These are phyloP conservation scores for Rhegmatorhina hoffmannsi DNA, from an alignment of 2,113 vertebrate species.

Conservation along the genomic window DNA sequence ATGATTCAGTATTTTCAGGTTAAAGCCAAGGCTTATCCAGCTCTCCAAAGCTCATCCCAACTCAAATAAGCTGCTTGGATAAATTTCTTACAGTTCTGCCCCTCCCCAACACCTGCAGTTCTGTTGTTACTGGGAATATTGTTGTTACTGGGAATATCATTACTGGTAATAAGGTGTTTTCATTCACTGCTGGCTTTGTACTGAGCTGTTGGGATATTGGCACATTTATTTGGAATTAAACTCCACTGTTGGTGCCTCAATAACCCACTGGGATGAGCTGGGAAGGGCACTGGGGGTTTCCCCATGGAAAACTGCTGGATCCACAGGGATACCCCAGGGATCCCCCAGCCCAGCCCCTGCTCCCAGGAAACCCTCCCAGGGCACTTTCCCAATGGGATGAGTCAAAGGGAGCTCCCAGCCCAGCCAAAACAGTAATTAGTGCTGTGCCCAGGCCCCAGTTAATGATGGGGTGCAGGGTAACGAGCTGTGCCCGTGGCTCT, in stretches of 20 bases:
- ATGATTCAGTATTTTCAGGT: not conserved
- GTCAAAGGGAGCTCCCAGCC: not conserved
- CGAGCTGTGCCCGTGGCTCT: not conserved
- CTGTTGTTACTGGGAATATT: not conserved
- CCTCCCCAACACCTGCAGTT: not conserved
- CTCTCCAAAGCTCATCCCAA: not conserved
- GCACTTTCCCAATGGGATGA: not conserved
- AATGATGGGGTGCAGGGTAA: not conserved
- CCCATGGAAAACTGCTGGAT: fast-evolving
- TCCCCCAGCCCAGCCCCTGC: not conserved
- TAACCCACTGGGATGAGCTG: not conserved
- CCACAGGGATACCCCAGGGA: not conserved
- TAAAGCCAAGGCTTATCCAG: not conserved
- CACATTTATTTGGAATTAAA: not conserved
- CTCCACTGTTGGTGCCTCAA: fast-evolving
- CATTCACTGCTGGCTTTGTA: not conserved
- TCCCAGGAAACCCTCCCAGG: not conserved
- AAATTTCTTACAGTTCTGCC: not conserved
- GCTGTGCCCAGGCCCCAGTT: not conserved
- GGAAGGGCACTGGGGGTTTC: fast-evolving
- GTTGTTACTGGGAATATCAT: not conserved
- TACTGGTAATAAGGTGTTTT: not conserved
- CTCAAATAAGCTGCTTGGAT: not conserved
- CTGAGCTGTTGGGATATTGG: not conserved
- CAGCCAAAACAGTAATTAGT: slow-evolving; percentile 19